phyloP scores from a whole-genome alignment of 2,888 invertebrate genomes.

The Dermolepida albohirtum region DNA sequence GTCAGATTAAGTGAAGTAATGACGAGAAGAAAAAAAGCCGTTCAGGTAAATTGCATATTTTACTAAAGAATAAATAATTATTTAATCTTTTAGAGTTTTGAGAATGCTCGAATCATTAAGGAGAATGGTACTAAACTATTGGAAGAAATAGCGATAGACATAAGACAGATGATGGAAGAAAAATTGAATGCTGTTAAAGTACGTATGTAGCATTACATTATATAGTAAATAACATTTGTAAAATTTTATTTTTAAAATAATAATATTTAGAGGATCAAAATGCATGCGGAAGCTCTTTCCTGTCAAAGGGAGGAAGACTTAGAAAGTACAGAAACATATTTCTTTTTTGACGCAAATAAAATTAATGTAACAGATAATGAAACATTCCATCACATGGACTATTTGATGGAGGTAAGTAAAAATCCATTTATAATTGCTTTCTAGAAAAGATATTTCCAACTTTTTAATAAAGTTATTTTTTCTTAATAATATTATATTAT shows the following conservation, averaged over 20 bases:
- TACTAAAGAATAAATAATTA: slow-evolving; percentile 11
- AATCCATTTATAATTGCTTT: background rate
- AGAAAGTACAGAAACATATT: slow-evolving; percentile 68
- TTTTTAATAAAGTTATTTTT: background rate
- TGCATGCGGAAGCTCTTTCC: slow-evolving; percentile 60
- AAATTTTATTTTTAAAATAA: slow-evolving; percentile 58
- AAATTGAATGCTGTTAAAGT: slow-evolving; percentile 84
- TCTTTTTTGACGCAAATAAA: slow-evolving; percentile 78
- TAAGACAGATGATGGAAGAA: slow-evolving; percentile 86
- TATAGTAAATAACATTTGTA: background rate
- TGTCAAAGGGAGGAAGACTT: slow-evolving; percentile 55
- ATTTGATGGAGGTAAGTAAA: background rate
- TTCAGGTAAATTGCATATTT: slow-evolving; percentile 69
- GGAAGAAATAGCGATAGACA: slow-evolving; percentile 82
- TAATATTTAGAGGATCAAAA: slow-evolving; percentile 66
- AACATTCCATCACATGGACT: slow-evolving; percentile 40
- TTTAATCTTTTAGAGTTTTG: slow-evolving; percentile 53
- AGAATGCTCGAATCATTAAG: slow-evolving; percentile 66
- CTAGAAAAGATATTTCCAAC: background rate
- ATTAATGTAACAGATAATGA: slow-evolving; percentile 65
- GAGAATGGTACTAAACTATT: slow-evolving; percentile 81
- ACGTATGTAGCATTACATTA: slow-evolving; percentile 2
- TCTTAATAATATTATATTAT: slow-evolving; percentile 4
- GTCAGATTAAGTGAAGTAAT: slow-evolving; percentile 82
- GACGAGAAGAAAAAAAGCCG: slow-evolving; percentile 79